Percentiles rank a stretch among this genome's conserved stretches.
These are phyloP conservation scores for Montipora cactus DNA, from an alignment of 64 coral and sea anemone genomes.

Conservation along the genomic window DNA sequence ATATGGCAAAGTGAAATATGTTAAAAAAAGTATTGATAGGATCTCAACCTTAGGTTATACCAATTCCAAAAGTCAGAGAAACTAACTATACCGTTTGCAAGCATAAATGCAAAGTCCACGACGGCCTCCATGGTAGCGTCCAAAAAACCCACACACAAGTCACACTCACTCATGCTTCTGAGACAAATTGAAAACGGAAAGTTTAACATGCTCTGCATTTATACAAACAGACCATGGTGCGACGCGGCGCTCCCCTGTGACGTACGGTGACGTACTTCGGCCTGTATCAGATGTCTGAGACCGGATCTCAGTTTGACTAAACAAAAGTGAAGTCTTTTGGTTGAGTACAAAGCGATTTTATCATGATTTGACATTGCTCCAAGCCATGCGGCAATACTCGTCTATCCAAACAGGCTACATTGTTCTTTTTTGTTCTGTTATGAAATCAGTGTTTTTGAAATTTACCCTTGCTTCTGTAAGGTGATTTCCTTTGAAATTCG, in stretches of 20 bases:
- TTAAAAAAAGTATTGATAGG: too few relatives aligned
- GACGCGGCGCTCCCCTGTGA: not conserved
- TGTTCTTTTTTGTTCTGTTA: too few relatives aligned
- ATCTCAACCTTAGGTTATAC: not conserved
- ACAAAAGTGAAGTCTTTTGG: not conserved
- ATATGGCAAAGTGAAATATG: too few relatives aligned
- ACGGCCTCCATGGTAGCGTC: constrained; percentile 21
- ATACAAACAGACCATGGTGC: not conserved
- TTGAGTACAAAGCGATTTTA: not conserved
- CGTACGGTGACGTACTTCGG: not conserved
- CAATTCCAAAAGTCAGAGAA: not conserved
- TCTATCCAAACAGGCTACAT: too few relatives aligned
- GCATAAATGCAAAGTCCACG: constrained; percentile 25
- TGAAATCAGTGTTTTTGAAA: too few relatives aligned
- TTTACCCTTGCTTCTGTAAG: too few relatives aligned
- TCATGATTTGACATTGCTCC: not conserved
- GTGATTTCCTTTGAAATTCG: not conserved
- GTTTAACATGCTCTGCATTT: not conserved
- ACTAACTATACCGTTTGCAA: constrained; percentile 29
- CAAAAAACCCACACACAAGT: not conserved
- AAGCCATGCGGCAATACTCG: not conserved
- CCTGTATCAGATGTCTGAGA: not conserved
- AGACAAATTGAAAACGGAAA: not conserved
- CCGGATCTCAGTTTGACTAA: not conserved
- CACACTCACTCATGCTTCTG: constrained; percentile 1